Evolutionary conservation across 2,113 vertebrate species (phyloP), one percentile per base, ranked within the genome.

Genomic region (Hoplias malabaricus): DNA sequence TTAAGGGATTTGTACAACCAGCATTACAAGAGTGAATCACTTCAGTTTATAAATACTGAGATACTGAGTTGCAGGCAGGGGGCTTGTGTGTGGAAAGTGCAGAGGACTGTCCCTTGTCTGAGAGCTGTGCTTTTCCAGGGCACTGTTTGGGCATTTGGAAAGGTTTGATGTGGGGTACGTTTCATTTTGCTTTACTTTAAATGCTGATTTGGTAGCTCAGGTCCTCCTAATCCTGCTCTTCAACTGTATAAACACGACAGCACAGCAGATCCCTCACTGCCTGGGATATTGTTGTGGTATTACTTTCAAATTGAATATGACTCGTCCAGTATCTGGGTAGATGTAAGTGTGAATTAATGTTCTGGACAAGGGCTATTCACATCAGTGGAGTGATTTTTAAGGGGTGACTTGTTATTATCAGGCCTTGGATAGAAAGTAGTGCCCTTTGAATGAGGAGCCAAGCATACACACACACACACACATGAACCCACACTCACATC

Each of bases 171-270:
- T 61, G 13, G 16, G 1, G n/a, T 12, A 61, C 1, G 5, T 33
- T 67, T 31, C 11, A 73, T 19, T 23, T 43, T 5, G 46, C 12
- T 11, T 36, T 23, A 34, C 13, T 36, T 34, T 23, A 33, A 31
- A 11, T 16, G 10, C 14, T 42, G 36, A 38, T 36, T 63, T 63
- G n/a, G 31, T 63, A 63, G 53, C 34, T 65, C 25, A 80, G 57
- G 69, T 65, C 80, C 48, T 83, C 65, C 73, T 80, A 80, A 82
- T 74, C 42, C 29, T 63, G 29, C 46, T 7, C 33, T 65, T 16
- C 38, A 36, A 13, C 23, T 23, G 19, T 33, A 1, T 34, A 63
- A 48, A n/a, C 23, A 50, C 19, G 7, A 27, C 5, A 62, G 13
- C 23, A 65, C 1, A 48, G 11, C 40, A 61, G 12, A 48, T 63